Base-by-base conservation (phyloP, 2,888 invertebrate species). In the Amphipoea oculea region DNA sequence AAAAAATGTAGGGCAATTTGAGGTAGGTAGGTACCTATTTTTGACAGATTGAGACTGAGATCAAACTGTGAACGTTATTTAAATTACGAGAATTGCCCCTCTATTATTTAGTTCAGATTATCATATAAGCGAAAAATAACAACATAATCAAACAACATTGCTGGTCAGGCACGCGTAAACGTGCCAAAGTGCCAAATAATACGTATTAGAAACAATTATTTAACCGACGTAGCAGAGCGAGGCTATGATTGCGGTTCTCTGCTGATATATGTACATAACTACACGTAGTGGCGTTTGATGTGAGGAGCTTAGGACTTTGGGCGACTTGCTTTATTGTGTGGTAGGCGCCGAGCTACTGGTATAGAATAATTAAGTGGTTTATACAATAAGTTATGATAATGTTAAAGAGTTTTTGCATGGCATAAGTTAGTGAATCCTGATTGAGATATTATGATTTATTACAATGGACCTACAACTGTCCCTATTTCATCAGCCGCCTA, bases 201-300 rank as follows among this genome's bases (percentile, higher is more conserved):
- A 82, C 78, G 57, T 79, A 81, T 80, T 75, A 77, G 81, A 83
- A 86, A 88, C 89, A 88, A 89, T 85, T 81, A 86, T 88, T 86
- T 86, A 75, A 71, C 65, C 76, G 82, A 80, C 85, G 76, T 68
- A 69, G 78, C 83, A 80, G 42, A 86, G 69, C 20, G 51, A 63
- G 76, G 69, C 79, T 78, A 78, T 79, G 82, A 84, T 81, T 63
- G 84, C 75, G 75, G 75, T 76, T 67, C 69, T 36, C 51, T 73
- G 80, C 83, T 86, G 90, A 91, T 89, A 89, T 88, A 90, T 89
- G 90, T 91, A 91, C 93, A 92, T 90, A 90, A 63, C 90, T 88
- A 91, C 93, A 93, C 93, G 93, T 92, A 91, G 81, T 81, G 79
- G 80, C 78, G 72, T 79, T 79, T 79, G n/a, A 42, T 60, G 78